Evolutionary conservation across 2,797 vertebrate genomes (phyloP).

Genomic region (Cichlasoma orientale): DNA sequence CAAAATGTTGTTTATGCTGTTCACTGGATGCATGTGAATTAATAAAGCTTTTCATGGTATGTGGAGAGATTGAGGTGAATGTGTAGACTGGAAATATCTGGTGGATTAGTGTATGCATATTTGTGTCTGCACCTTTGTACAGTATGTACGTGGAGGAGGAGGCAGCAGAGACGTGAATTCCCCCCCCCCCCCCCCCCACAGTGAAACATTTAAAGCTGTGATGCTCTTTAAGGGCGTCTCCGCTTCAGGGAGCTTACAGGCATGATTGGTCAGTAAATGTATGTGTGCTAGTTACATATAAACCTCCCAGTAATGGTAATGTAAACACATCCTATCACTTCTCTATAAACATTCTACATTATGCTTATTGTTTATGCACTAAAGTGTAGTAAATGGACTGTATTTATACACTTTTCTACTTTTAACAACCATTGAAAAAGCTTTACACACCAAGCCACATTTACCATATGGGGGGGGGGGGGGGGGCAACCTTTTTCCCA

Average conservation of each 20-base stretch:
- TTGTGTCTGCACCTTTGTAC: too few relatives aligned
- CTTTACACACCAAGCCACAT: background rate
- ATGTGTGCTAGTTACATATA: background rate
- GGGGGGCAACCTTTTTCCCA: too few relatives aligned
- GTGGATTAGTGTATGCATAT: too few relatives aligned
- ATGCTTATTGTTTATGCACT: background rate
- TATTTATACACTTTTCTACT: background rate
- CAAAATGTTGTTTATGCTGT: too few relatives aligned
- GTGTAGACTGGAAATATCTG: too few relatives aligned
- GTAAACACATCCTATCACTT: background rate
- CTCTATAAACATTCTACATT: background rate
- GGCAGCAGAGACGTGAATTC: background rate
- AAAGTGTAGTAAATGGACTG: background rate
- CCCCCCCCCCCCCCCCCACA: constrained; percentile 15
- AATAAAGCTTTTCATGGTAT: too few relatives aligned
- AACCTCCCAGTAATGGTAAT: background rate
- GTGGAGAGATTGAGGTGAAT: too few relatives aligned
- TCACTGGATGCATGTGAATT: too few relatives aligned
- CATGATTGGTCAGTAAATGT: background rate
- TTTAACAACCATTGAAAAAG: background rate
- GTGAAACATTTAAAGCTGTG: constrained; percentile 40
- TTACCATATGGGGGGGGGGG: background rate
- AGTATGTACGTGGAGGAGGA: background rate
- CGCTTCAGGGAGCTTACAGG: background rate
- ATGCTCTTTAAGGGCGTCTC: constrained; percentile 17